A percentile compares a stretch with the other conserved stretches of the same genome.
Evolutionary conservation across 2,113 vertebrate species (phyloP).

Genomic region (Aptenodytes patagonicus): DNA sequence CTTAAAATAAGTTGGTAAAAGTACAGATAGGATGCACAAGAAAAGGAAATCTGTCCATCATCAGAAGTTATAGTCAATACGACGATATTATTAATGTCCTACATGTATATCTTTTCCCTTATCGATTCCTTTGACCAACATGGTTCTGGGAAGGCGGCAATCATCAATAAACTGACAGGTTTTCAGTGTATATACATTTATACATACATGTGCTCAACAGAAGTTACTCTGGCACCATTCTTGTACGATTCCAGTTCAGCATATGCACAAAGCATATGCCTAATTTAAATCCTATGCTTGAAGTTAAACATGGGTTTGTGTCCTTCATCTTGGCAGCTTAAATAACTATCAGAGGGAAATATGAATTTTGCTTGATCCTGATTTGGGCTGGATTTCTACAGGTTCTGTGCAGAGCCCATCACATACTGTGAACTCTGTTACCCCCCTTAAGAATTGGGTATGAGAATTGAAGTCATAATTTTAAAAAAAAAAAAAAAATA

Average conservation of each 20-base stretch:
- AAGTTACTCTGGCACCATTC: neutral
- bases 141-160: neutral
- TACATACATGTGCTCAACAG: neutral
- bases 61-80: neutral
- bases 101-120: neutral
- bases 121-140: neutral
- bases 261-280: neutral
- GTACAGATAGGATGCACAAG: neutral
- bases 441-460: neutral
- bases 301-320: neutral
- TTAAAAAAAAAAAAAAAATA: neutral
- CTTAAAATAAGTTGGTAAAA: neutral
- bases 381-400: neutral
- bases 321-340: neutral
- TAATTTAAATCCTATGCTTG: neutral
- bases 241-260: neutral
- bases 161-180: neutral
- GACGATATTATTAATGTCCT: neutral
- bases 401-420: neutral
- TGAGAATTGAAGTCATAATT: neutral
- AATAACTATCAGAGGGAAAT: neutral
- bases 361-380: neutral
- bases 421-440: neutral
- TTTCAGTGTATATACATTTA: neutral
- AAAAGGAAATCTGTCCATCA: neutral